These are phyloP conservation scores for Donacobius atricapilla DNA, from an alignment of 2,113 vertebrate species.

Conservation along the genomic window DNA sequence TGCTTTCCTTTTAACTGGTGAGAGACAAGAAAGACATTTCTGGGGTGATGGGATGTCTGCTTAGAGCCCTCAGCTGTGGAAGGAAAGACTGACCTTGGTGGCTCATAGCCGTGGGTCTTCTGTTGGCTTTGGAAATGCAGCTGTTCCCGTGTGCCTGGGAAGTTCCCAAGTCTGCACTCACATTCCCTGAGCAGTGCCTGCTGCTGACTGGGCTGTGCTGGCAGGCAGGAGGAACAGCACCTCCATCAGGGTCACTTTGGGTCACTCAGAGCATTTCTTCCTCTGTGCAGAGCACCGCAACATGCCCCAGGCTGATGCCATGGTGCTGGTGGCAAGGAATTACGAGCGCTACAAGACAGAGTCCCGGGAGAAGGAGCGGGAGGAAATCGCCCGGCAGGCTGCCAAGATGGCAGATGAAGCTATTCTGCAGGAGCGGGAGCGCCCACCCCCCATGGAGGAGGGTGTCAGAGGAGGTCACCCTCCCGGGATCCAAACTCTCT, in stretches of 20 bases:
- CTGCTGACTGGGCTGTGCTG: neutral
- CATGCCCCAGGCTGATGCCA: slow-evolving; percentile 96
- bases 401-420: slow-evolving; percentile 97
- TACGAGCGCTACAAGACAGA: slow-evolving; percentile 91
- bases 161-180: neutral
- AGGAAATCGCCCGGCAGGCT: slow-evolving; percentile 91
- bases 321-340: slow-evolving; percentile 93
- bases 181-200: neutral
- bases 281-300: slow-evolving; percentile 88
- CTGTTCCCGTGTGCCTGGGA: neutral
- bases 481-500: slow-evolving; percentile 73
- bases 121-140: neutral
- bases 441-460: slow-evolving; percentile 71
- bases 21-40: neutral
- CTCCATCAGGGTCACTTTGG: neutral
- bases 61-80: neutral
- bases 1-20: neutral
- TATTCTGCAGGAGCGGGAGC: slow-evolving; percentile 86
- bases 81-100: neutral
- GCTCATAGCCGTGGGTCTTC: neutral
- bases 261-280: neutral
- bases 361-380: slow-evolving; percentile 90
- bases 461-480: slow-evolving; percentile 70
- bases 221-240: neutral
- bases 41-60: neutral